These are phyloP conservation scores for Oreonectes daqikongensis DNA, from an alignment of 2,797 vertebrate genomes.

Conservation along the genomic window DNA sequence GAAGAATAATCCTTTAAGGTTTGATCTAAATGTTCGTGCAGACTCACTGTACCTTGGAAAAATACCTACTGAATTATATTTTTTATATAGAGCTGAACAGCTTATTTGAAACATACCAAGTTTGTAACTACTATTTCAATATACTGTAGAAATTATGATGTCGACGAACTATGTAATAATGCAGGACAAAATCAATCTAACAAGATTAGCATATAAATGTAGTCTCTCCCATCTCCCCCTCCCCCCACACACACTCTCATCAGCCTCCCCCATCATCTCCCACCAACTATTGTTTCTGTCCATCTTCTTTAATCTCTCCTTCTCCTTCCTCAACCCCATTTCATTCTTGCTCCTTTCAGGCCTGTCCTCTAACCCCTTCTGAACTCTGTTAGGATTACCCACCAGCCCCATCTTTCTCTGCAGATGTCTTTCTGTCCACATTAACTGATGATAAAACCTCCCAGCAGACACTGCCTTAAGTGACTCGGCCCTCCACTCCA, in stretches of 20 bases:
- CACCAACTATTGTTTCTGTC: not conserved
- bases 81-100: not conserved
- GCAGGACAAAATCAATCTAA: not conserved
- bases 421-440: conserved; percentile 51
- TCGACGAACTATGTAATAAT: not conserved
- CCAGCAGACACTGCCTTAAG: conserved; percentile 16
- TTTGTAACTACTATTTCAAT: not conserved
- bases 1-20: not conserved
- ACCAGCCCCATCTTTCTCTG: conserved; percentile 1
- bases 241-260: not conserved
- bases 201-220: not conserved
- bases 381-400: conserved; percentile 29
- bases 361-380: conserved; percentile 13
- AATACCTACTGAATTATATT: not conserved
- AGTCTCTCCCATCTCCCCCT: not conserved
- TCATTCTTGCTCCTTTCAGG: not conserved
- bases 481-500: conserved; percentile 10
- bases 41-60: not conserved
- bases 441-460: conserved; percentile 45
- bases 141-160: not conserved
- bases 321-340: not conserved
- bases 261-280: not conserved
- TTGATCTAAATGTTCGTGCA: not conserved
- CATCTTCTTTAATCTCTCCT: not conserved
- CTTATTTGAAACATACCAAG: not conserved